A percentile compares a stretch with the other conserved stretches of the same genome.
These are phyloP conservation scores for Brienomyrus longianalis DNA, from an alignment of 2,113 vertebrate genomes.

Conservation along the genomic window DNA sequence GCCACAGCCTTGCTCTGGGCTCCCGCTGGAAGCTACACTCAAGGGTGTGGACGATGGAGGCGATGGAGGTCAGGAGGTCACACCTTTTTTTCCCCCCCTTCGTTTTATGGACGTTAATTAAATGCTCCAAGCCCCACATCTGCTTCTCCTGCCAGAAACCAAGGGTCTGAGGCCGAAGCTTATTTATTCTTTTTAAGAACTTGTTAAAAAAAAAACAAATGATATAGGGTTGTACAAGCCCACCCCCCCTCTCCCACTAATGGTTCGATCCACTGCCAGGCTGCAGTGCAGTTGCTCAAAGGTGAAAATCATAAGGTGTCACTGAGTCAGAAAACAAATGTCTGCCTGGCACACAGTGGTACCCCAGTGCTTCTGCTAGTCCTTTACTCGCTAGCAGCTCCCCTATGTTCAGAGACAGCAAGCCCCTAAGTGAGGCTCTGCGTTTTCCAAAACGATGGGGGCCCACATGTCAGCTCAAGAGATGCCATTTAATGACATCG, in stretches of 20 bases:
- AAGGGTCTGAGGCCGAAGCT: background rate
- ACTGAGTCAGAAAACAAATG: background rate
- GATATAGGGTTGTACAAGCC: background rate
- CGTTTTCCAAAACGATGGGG: background rate
- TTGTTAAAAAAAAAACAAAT: background rate
- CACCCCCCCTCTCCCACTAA: background rate
- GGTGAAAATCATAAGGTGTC: background rate
- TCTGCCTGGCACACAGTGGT: background rate
- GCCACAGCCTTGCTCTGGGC: background rate
- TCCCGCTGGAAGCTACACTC: background rate
- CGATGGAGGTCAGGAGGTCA: background rate
- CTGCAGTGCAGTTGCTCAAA: background rate
- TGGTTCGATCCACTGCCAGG: background rate
- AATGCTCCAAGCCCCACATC: background rate
- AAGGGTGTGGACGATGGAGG: background rate
- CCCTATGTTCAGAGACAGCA: too few species aligned
- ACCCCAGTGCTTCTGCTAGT: background rate
- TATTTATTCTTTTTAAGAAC: background rate
- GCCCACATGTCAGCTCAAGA: background rate
- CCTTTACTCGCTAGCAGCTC: background rate
- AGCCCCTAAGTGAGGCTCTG: too few species aligned
- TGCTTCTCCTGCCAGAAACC: background rate
- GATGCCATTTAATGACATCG: background rate
- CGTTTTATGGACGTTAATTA: background rate
- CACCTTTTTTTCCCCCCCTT: background rate